Conservation (phyloP, 64 coral and sea anemone genomes). For the Montipora cactus region DNA sequence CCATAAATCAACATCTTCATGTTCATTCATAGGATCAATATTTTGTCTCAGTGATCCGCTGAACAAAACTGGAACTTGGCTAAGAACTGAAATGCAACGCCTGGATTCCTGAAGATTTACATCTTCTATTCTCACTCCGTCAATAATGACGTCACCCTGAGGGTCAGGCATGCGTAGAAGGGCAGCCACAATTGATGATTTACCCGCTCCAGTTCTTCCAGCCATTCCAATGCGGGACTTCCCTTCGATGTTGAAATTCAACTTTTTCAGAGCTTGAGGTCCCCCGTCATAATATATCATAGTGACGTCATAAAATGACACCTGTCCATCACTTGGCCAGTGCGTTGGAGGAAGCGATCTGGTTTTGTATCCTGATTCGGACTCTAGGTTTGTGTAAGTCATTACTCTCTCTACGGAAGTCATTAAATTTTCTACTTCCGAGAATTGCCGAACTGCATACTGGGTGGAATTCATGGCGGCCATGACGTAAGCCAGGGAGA, state of each 20-base stretch:
- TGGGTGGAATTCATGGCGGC: not conserved
- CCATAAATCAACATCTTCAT: conserved; percentile 23
- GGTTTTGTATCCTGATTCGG: conserved; percentile 39
- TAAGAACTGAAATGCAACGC: conserved; percentile 23
- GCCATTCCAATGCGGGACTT: conserved; percentile 8
- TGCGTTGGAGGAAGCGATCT: not conserved
- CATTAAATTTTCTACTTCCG: not conserved
- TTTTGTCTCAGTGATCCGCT: conserved; percentile 37
- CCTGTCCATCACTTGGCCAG: conserved; percentile 36
- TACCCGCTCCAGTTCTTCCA: conserved; percentile 50
- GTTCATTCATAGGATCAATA: conserved; percentile 14
- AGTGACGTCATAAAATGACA: conserved; percentile 27
- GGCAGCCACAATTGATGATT: conserved; percentile 45
- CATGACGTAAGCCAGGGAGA: conserved; percentile 22
- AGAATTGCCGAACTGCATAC: not conserved
- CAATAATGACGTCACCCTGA: conserved; percentile 15
- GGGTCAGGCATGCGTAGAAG: conserved; percentile 56
- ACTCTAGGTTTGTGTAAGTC: conserved; percentile 14
- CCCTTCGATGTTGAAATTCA: not conserved
- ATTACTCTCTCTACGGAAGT: conserved; percentile 52
- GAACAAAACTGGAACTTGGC: conserved; percentile 22
- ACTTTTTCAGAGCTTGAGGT: conserved; percentile 24
- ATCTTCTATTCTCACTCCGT: not conserved
- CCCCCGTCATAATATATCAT: conserved; percentile 28
- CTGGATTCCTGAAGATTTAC: conserved; percentile 25